Conservation (phyloP, 2,888 invertebrate genomes). For the Ectobius pallidus region DNA sequence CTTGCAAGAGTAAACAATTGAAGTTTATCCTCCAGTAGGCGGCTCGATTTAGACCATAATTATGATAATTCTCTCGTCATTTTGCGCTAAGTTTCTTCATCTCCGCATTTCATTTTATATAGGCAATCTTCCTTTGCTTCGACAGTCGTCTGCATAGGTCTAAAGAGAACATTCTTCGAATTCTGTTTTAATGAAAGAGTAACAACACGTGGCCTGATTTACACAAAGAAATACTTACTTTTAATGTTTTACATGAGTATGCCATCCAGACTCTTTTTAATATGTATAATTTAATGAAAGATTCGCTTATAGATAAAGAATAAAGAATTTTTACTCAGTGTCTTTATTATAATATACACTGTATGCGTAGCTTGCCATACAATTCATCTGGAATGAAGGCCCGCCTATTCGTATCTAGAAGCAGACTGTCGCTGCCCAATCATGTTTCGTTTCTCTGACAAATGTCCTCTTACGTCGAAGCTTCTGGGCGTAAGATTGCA, state of each 20-base stretch:
- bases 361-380: background rate
- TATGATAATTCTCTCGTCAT: too few species aligned
- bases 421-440: background rate
- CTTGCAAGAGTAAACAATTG: too few species aligned
- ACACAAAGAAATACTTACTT: background rate
- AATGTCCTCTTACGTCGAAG: background rate
- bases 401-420: background rate
- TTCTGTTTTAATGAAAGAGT: too few species aligned
- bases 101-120: too few species aligned
- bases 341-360: background rate
- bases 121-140: too few species aligned
- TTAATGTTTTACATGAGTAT: background rate
- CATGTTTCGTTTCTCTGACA: background rate
- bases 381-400: background rate
- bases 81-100: too few species aligned
- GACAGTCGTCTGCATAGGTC: too few species aligned
- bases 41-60: too few species aligned
- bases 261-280: background rate
- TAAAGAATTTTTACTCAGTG: background rate
- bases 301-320: background rate
- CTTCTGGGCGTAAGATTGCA: constrained; percentile 1
- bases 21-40: too few species aligned
- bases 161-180: too few species aligned
- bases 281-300: background rate
- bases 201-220: too few species aligned